Evolutionary conservation across 1,140 invertebrate genomes (phyloP), one percentile per base, ranked within the genome.

Genomic region (Drosophila mauritiana): DNA sequence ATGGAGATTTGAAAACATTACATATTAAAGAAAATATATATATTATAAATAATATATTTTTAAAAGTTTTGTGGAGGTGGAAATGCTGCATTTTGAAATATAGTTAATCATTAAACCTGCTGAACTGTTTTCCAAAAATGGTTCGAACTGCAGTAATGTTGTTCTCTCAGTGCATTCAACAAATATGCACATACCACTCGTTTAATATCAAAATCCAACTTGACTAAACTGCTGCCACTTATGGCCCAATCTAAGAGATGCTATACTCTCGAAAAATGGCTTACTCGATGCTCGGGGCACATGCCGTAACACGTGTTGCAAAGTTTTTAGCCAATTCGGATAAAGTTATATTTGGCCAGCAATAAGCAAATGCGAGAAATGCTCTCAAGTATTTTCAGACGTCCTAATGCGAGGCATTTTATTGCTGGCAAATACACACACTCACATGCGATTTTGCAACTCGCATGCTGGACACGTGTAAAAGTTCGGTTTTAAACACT

Each of bases 401-500:
- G 73, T 75, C 56, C 65, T 75, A 62, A 36, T 63, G 69, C 65
- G 57, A 67, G 55, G 37, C 48, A 49, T 82, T 76, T 73, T 75
- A 52, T 79, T 82, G 70, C 42, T 34, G 25, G 22, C 22, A 15
- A 39, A 39, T 15, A 59, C 22, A 42, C 12, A 53, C 20, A 59
- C 13, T 42, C n/a, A 55, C 6, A 46, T 40, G 20, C 49, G 65
- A 59, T 20, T 40, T 22, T 64, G 57, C 46, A 82, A 63, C 72
- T 83, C 51, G 57, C 63, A 88, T 88, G 79, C 84, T 67, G 80
- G 84, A 88, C 83, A 88, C 83, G 83, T 88, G 83, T 88, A 83
- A 83, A 89, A 89, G 63, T 89, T 88, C 37, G 64, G 65, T 73
- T 84, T 88, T 88, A 88, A 88, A 88, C 83, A 88, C 79, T 88